Percentiles rank a stretch among this genome's conserved stretches.
Conservation (phyloP, 1,140 invertebrate species). For the Mactra quadrangularis region DNA sequence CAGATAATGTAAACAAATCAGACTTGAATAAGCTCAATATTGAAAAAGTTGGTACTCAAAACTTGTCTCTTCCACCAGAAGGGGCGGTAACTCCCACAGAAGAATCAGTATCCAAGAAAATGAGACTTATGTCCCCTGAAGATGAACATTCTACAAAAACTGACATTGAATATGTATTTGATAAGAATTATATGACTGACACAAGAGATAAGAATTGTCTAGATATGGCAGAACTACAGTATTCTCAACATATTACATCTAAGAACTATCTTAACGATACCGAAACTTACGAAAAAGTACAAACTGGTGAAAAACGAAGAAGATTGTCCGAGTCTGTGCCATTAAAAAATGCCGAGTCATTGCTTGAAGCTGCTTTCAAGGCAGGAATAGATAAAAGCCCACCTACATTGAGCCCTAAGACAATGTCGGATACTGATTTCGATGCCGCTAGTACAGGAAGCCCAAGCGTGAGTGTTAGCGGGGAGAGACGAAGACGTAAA, state of each 20-base stretch:
- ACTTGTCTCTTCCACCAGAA: constrained; percentile 64
- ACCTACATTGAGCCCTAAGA: constrained; percentile 67
- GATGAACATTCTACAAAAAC: constrained; percentile 57
- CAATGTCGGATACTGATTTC: constrained; percentile 59
- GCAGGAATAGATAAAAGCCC: constrained; percentile 60
- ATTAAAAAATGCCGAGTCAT: constrained; percentile 47
- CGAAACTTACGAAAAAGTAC: not conserved
- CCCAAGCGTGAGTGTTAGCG: constrained; percentile 60
- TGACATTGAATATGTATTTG: constrained; percentile 64
- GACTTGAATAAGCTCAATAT: constrained; percentile 36
- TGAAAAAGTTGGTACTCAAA: constrained; percentile 13
- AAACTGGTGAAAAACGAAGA: constrained; percentile 27
- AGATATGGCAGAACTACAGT: constrained; percentile 37
- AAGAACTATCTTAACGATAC: constrained; percentile 18
- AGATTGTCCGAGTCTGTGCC: constrained; percentile 39
- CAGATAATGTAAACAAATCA: constrained; percentile 56
- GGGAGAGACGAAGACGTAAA: constrained; percentile 73
- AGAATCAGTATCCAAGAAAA: constrained; percentile 54
- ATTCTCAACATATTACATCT: constrained; percentile 7
- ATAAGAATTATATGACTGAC: constrained; percentile 32
- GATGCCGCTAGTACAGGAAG: constrained; percentile 64
- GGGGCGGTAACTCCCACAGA: constrained; percentile 69
- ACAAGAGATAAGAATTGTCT: constrained; percentile 45
- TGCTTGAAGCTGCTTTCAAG: constrained; percentile 53
- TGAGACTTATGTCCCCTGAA: constrained; percentile 13